Percentiles rank a stretch among this genome's conserved stretches.
phyloP scores from a whole-genome alignment of 1,140 invertebrate species.

The Rhagoletis pomonella region DNA sequence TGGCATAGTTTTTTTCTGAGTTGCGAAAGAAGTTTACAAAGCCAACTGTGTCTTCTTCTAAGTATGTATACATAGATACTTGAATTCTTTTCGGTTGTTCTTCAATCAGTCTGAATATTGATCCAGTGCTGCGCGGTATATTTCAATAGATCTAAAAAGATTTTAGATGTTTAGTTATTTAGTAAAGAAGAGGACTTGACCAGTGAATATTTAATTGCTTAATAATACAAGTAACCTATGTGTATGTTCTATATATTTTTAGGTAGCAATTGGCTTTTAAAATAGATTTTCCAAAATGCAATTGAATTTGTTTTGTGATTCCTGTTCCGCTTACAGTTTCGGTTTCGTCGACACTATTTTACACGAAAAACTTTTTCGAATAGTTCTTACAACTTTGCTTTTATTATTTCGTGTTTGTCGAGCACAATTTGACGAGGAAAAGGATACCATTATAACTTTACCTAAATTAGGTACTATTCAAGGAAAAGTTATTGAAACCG shows the following conservation, averaged over 20 bases:
- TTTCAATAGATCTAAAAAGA: not conserved
- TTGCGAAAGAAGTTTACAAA: not conserved
- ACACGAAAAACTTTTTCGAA: not conserved
- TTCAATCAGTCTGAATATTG: not conserved
- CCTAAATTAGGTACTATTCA: slow-evolving; percentile 68
- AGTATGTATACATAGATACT: not conserved
- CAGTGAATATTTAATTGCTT: not conserved
- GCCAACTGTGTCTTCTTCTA: no score
- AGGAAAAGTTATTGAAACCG: slow-evolving; percentile 66
- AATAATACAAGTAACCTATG: not conserved
- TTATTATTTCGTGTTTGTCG: not conserved
- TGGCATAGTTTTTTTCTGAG: not conserved
- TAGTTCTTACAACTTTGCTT: not conserved
- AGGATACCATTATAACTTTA: slow-evolving; percentile 68
- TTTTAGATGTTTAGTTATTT: not conserved
- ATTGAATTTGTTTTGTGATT: not conserved
- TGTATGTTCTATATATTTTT: not conserved
- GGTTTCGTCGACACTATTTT: not conserved
- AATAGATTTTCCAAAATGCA: not conserved
- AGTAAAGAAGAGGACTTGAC: not conserved
- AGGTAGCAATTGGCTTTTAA: not conserved
- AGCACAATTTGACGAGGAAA: slow-evolving; percentile 65
- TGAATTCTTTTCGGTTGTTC: not conserved
- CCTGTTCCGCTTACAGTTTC: no score
- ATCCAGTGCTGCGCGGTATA: slow-evolving; percentile 22